Conservation (phyloP, 2,797 vertebrate species). For the Capromys pilorides region DNA sequence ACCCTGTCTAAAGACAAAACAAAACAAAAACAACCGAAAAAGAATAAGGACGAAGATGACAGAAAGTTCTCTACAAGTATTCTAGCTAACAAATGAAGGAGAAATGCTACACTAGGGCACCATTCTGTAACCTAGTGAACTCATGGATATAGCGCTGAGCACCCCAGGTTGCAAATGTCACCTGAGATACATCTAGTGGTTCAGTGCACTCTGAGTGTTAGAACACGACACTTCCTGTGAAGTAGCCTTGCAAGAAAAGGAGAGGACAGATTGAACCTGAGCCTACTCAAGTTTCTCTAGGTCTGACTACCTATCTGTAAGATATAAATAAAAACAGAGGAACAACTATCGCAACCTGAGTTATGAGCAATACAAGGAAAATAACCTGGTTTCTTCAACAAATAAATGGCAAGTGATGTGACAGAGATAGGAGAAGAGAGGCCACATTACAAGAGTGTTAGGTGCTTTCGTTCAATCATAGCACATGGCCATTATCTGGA, state of each 20-base stretch:
- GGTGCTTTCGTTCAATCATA: constrained; percentile 13
- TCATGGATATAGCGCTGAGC: neutral
- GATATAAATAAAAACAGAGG: constrained; percentile 4
- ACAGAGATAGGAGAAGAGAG: neutral
- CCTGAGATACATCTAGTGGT: neutral
- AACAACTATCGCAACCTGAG: neutral
- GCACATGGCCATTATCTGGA: neutral
- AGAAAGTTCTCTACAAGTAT: neutral
- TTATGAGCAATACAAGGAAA: neutral
- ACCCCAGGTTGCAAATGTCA: neutral
- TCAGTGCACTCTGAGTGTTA: neutral
- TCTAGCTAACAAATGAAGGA: constrained; percentile 14
- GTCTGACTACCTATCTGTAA: neutral
- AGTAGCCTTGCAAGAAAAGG: neutral
- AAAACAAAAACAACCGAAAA: neutral
- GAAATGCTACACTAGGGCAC: neutral
- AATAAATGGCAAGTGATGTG: neutral
- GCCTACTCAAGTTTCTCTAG: neutral
- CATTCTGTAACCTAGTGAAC: neutral
- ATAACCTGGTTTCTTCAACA: neutral
- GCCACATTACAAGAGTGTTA: neutral
- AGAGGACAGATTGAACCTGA: neutral
- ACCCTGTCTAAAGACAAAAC: too few relatives aligned
- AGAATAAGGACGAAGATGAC: neutral
- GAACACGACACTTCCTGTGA: neutral